phyloP scores from a whole-genome alignment of 2,888 invertebrate genomes.

The Germaria angustata region DNA sequence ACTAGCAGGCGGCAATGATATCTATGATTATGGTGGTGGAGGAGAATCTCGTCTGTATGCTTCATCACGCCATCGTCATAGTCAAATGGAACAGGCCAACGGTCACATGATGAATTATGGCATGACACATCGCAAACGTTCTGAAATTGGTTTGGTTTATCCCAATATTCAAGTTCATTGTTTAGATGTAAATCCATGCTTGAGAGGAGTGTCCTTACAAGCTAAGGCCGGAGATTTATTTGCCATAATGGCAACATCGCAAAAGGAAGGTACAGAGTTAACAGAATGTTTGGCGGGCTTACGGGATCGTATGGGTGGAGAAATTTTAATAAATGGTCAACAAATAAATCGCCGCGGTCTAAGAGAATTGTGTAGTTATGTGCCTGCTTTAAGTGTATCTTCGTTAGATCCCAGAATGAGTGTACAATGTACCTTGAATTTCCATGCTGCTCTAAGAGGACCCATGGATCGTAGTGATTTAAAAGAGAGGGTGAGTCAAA shows the following conservation, averaged over 20 bases:
- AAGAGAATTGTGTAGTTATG: slow-evolving; percentile 84
- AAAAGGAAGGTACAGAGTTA: slow-evolving; percentile 91
- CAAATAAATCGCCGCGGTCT: slow-evolving; percentile 87
- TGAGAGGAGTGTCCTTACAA: slow-evolving; percentile 87
- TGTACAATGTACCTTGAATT: slow-evolving; percentile 92
- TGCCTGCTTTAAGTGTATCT: slow-evolving; percentile 77
- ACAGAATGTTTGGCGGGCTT: slow-evolving; percentile 91
- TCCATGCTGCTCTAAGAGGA: slow-evolving; percentile 86
- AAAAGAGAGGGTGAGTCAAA: slow-evolving; percentile 84
- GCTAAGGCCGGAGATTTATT: slow-evolving; percentile 94
- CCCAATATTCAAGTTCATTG: slow-evolving; percentile 81
- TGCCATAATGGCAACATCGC: slow-evolving; percentile 93
- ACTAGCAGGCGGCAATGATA: slow-evolving; percentile 81
- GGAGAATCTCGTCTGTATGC: slow-evolving; percentile 77
- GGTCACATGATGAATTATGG: slow-evolving; percentile 67
- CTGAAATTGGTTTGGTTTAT: slow-evolving; percentile 78
- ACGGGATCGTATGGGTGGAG: slow-evolving; percentile 85
- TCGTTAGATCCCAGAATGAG: slow-evolving; percentile 87
- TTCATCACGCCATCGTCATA: slow-evolving; percentile 70
- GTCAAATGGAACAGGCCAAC: slow-evolving; percentile 63
- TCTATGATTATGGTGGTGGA: slow-evolving; percentile 68
- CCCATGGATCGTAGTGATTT: slow-evolving; percentile 82
- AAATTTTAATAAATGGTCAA: slow-evolving; percentile 93
- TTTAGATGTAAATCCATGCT: slow-evolving; percentile 91
- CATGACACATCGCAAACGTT: slow-evolving; percentile 75